Conservation (phyloP, 2,888 invertebrate genomes). For the Aquatica leii region DNA sequence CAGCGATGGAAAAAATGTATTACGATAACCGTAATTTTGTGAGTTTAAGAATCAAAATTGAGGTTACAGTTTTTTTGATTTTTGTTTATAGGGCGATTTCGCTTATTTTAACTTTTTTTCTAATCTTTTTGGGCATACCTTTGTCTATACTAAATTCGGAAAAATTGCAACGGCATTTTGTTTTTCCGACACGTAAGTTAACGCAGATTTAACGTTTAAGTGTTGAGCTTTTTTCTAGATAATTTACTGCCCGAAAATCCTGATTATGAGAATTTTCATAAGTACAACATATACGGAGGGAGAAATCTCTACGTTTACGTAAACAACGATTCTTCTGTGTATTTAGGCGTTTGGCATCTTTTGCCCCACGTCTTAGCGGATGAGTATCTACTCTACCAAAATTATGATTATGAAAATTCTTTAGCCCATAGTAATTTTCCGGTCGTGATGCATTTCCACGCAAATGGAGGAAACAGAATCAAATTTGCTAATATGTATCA, state of each 20-base stretch:
- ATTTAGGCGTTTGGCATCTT: constrained; percentile 79
- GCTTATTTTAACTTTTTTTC: not conserved
- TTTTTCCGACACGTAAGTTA: constrained; percentile 78
- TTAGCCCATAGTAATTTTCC: constrained; percentile 60
- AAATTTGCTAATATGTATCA: constrained; percentile 34
- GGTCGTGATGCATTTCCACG: constrained; percentile 57
- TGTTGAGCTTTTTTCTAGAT: not conserved
- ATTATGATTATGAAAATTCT: constrained; percentile 64
- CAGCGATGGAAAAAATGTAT: too few species aligned
- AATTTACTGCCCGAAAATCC: constrained; percentile 38
- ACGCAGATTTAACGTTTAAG: not conserved
- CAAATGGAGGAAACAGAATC: constrained; percentile 55
- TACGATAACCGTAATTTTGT: too few species aligned
- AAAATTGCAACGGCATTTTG: constrained; percentile 70
- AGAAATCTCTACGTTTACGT: constrained; percentile 72
- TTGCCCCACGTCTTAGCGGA: constrained; percentile 72
- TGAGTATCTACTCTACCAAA: constrained; percentile 58
- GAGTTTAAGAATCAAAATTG: too few species aligned
- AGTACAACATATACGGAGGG: constrained; percentile 15
- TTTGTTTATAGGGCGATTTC: not conserved
- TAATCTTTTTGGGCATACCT: constrained; percentile 72
- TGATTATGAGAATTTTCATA: constrained; percentile 7
- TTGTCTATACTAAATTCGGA: constrained; percentile 76
- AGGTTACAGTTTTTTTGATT: too few species aligned
- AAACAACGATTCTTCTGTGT: constrained; percentile 36